Evolutionary conservation across 2,113 vertebrate species (phyloP), one percentile per base, ranked within the genome.

Genomic region (Prunella himalayana): DNA sequence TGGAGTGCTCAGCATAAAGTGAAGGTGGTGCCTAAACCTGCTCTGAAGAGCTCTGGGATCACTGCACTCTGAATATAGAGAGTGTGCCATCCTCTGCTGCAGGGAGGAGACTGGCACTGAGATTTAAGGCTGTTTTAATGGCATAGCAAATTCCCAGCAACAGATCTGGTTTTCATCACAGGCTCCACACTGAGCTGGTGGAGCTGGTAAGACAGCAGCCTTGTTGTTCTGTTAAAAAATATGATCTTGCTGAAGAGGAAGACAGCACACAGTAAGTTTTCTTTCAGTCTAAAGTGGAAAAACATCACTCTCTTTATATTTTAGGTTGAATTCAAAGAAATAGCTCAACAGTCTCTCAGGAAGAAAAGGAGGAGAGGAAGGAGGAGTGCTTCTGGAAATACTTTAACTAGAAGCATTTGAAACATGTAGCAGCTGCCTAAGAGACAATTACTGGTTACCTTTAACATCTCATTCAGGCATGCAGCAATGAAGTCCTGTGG

Each of bases 1-100:
- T n/a, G 47, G 45, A 97, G 71, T 6, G 73, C 96, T 96, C 97
- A 97, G 80, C 23, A 42, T 50, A 86, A 91, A 25, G 95, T 56
- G 31, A 91, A 86, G 1, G 65, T 96, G 17, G 78, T 95, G 41
- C 97, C 94, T 2, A 82, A 97, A 68, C 97, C 95, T 2, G 8
- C 96, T 31, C 86, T 20, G 78, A 97, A 96, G 35, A 98, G 81
- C 39, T 94, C 94, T 2, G 41, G 65, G 50, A 94, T 70, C 5
- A 24, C 91, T 96, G 61, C 31, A 75, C 23, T 11, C 39, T 75
- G 54, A 97, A 96, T 4, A 57, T 53, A 6, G 94, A 95, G 33
- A 63, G 24, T 1, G 56, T 61, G 18, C 89, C 65, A 4, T 88
- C 82, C 49, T 57, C 47, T 61, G 90, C 86, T 98, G 92, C 25